Conservation (phyloP, 1,140 invertebrate species). For the Lethrus apterus region DNA sequence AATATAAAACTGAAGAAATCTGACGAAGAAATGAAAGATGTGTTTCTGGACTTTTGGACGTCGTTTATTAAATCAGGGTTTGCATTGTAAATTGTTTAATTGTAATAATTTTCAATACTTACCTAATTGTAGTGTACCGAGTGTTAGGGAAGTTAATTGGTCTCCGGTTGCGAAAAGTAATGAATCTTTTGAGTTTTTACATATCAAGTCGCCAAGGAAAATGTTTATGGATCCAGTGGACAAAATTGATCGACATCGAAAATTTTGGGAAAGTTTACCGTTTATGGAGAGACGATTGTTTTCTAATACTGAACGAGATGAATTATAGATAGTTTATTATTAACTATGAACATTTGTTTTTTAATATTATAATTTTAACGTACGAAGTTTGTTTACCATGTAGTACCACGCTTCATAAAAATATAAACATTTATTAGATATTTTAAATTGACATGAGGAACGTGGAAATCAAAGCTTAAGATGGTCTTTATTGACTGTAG, state of each 20-base stretch:
- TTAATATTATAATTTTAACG: no score
- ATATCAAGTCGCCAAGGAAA: constrained; percentile 43
- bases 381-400: no score
- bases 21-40: constrained; percentile 46
- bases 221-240: constrained; percentile 46
- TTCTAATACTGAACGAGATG: no score
- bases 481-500: no score
- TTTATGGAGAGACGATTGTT: constrained; percentile 47
- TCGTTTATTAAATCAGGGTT: constrained; percentile 50
- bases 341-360: no score
- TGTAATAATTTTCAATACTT: constrained; percentile 1
- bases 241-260: constrained; percentile 18
- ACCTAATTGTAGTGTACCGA: constrained; percentile 34
- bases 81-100: constrained; percentile 20
- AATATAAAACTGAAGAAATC: constrained; percentile 16
- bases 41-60: constrained; percentile 47
- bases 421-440: no score
- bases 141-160: constrained; percentile 34
- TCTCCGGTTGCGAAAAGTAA: constrained; percentile 32
- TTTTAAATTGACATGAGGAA: no score
- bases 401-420: no score
- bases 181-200: constrained; percentile 44
- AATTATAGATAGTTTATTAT: no score
- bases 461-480: no score
- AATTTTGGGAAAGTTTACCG: constrained; percentile 50